These are phyloP conservation scores for Volucella inanis DNA, from an alignment of 2,888 invertebrate genomes.

Conservation along the genomic window DNA sequence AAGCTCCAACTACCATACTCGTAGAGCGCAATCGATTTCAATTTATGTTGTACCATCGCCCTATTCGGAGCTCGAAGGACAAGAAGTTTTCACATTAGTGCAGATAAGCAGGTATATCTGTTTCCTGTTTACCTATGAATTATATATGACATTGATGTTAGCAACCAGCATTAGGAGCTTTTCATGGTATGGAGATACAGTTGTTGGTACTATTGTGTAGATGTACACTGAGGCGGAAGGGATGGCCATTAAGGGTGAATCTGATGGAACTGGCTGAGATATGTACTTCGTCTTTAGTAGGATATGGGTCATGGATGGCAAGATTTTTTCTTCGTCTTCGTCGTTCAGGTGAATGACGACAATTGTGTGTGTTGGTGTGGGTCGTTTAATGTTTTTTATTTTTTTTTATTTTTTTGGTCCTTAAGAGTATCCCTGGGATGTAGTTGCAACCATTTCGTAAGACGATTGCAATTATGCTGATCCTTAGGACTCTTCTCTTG, in stretches of 20 bases:
- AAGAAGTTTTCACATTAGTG: conserved; percentile 75
- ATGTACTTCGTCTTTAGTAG: no score
- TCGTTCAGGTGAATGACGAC: conserved; percentile 54
- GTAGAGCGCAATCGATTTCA: conserved; percentile 65
- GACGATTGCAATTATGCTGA: conserved; percentile 71
- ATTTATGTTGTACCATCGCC: conserved; percentile 65
- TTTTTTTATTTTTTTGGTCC: conserved; percentile 2
- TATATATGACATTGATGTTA: conserved; percentile 72
- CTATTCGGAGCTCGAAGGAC: conserved; percentile 35
- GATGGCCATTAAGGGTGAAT: conserved; percentile 5
- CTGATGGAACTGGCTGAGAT: no score
- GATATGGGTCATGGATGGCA: conserved; percentile 60
- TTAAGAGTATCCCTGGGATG: conserved; percentile 48
- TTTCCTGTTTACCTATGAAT: conserved; percentile 73
- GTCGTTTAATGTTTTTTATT: no score
- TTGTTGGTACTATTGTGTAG: conserved; percentile 19
- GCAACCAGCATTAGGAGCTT: conserved; percentile 58
- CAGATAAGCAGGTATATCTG: conserved; percentile 72
- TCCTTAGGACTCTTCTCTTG: conserved; percentile 50
- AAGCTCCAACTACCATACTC: neutral
- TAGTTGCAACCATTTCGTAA: conserved; percentile 65
- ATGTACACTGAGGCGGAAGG: conserved; percentile 9
- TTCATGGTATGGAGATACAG: conserved; percentile 16
- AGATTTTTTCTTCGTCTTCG: neutral
- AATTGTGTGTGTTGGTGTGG: conserved; percentile 39